These are phyloP conservation scores for Bembecia ichneumoniformis DNA, from an alignment of 2,888 invertebrate genomes.

Conservation along the genomic window DNA sequence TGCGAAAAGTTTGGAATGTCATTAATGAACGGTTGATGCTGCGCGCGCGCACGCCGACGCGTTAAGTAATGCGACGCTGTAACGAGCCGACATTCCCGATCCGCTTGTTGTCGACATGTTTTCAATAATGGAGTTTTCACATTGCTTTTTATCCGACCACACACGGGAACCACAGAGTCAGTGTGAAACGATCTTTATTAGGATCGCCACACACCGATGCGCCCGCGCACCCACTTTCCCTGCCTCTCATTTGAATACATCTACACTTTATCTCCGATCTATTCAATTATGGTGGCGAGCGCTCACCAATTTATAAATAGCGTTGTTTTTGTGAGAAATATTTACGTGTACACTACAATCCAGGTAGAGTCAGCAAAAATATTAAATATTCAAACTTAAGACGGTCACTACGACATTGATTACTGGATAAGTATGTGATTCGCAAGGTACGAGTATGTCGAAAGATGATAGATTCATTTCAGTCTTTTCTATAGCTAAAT, in stretches of 20 bases:
- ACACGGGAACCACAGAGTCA: neutral
- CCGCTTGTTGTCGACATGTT: neutral
- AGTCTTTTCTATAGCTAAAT: too few species aligned
- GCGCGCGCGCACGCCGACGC: neutral
- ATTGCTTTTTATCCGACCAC: neutral
- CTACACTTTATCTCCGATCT: constrained; percentile 27
- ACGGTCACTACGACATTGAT: too few species aligned
- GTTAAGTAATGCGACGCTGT: neutral
- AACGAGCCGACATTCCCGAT: neutral
- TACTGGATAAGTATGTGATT: too few species aligned
- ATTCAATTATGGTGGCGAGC: constrained; percentile 19
- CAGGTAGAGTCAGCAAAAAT: too few species aligned
- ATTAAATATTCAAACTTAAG: too few species aligned
- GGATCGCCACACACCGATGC: neutral
- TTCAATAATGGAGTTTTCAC: neutral
- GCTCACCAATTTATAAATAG: neutral
- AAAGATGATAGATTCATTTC: too few species aligned
- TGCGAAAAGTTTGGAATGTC: neutral
- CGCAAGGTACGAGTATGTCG: too few species aligned
- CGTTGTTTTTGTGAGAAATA: neutral
- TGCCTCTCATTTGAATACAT: constrained; percentile 27
- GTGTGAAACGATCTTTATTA: neutral
- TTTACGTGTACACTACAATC: too few species aligned
- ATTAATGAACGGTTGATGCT: neutral
- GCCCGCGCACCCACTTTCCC: constrained; percentile 28